These are phyloP conservation scores for Agapornis canus DNA, from an alignment of 2,797 vertebrate genomes.

Conservation along the genomic window DNA sequence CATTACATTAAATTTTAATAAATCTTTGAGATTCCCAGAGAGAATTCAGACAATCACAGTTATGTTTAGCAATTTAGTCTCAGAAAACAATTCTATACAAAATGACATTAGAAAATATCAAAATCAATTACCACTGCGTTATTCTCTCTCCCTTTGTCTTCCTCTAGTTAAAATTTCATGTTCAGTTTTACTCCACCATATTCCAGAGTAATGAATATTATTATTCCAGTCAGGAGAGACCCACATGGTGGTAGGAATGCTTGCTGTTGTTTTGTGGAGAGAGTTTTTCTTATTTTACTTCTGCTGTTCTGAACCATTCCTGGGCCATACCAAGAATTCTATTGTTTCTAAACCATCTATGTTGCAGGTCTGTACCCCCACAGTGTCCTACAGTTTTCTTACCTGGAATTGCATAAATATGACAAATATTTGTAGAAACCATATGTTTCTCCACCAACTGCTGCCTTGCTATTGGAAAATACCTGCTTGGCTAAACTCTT, in stretches of 20 bases:
- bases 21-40: neutral
- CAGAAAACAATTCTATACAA: neutral
- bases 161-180: neutral
- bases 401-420: neutral
- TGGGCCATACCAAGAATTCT: neutral
- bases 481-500: neutral
- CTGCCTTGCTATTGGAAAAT: neutral
- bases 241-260: neutral
- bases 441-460: neutral
- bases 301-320: neutral
- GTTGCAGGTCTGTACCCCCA: neutral
- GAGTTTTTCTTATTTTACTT: neutral
- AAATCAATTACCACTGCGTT: neutral
- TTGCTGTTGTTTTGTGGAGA: neutral
- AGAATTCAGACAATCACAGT: neutral
- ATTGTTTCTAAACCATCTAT: neutral
- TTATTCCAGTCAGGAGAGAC: neutral
- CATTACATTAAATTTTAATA: neutral
- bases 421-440: neutral
- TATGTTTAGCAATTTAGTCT: neutral
- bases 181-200: neutral
- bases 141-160: neutral
- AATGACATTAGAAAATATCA: neutral
- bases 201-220: neutral
- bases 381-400: neutral